Evolutionary conservation across 2,113 vertebrate species (phyloP).

Genomic region (Halichoerus grypus): DNA sequence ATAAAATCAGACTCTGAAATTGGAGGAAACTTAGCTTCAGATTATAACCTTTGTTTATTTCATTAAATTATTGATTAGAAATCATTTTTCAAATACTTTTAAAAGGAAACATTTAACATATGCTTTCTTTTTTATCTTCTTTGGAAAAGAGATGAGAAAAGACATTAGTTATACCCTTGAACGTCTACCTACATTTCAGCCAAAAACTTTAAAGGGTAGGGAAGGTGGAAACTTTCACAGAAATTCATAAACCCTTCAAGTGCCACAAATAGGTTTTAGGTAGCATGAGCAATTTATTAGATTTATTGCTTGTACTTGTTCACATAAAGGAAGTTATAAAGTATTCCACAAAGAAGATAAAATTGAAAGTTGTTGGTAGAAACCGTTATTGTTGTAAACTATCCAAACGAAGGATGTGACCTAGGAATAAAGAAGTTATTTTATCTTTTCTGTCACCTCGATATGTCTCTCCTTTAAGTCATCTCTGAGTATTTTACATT

Average conservation of each 20-base stretch:
- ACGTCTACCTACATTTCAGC: not conserved
- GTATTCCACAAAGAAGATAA: constrained; percentile 74
- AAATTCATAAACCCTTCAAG: constrained; percentile 72
- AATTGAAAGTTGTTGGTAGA: constrained; percentile 77
- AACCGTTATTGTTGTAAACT: constrained; percentile 71
- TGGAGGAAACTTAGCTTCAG: not conserved
- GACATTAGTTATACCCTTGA: not conserved
- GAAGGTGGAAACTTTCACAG: not conserved
- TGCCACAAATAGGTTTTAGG: constrained; percentile 39
- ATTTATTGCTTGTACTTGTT: constrained; percentile 79
- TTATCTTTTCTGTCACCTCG: constrained; percentile 84
- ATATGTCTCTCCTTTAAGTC: constrained; percentile 80
- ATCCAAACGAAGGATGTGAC: constrained; percentile 78
- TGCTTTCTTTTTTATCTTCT: not conserved
- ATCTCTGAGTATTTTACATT: constrained; percentile 78
- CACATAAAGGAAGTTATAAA: constrained; percentile 68
- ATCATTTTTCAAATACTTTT: not conserved
- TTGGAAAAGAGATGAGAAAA: constrained; percentile 30
- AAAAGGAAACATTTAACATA: constrained; percentile 12
- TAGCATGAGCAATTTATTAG: constrained; percentile 76
- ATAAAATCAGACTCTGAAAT: not conserved
- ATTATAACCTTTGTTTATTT: not conserved
- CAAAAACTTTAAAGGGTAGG: constrained; percentile 4
- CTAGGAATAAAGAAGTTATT: constrained; percentile 78
- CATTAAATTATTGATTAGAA: constrained; percentile 37